Percentiles rank a stretch among this genome's conserved stretches.
These are phyloP conservation scores for Chlorospingus flavigularis DNA, from an alignment of 2,797 vertebrate genomes.

Conservation along the genomic window DNA sequence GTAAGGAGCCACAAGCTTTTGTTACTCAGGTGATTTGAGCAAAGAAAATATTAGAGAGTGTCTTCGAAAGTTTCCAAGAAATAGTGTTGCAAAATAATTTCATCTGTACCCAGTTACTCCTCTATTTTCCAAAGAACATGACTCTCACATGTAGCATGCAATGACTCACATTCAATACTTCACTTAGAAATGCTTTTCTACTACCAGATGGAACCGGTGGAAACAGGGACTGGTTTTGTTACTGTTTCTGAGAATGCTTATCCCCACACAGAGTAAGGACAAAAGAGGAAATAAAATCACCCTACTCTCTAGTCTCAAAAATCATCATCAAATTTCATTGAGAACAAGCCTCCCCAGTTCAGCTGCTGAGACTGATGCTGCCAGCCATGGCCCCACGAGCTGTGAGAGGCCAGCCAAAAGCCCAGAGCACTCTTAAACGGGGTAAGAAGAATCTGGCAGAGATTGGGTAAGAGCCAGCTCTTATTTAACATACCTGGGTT, in stretches of 20 bases:
- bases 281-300: not conserved
- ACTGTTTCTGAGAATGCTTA: not conserved
- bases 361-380: not conserved
- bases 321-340: not conserved
- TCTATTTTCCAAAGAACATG: not conserved
- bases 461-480: not conserved
- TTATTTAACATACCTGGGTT: not conserved
- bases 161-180: not conserved
- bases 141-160: not conserved
- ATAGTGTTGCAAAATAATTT: not conserved
- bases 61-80: not conserved
- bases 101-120: not conserved
- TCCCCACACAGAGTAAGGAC: not conserved
- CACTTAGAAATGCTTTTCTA: not conserved
- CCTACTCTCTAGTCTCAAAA: not conserved
- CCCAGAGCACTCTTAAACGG: not conserved
- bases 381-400: not conserved
- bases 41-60: not conserved
- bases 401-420: not conserved
- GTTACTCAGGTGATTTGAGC: not conserved
- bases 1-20: not conserved
- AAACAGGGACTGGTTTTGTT: not conserved
- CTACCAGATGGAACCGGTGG: not conserved
- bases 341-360: not conserved
- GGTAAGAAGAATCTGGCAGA: not conserved